These are phyloP conservation scores for Sphenopsis melanotis DNA, from an alignment of 2,797 vertebrate species.

Conservation along the genomic window DNA sequence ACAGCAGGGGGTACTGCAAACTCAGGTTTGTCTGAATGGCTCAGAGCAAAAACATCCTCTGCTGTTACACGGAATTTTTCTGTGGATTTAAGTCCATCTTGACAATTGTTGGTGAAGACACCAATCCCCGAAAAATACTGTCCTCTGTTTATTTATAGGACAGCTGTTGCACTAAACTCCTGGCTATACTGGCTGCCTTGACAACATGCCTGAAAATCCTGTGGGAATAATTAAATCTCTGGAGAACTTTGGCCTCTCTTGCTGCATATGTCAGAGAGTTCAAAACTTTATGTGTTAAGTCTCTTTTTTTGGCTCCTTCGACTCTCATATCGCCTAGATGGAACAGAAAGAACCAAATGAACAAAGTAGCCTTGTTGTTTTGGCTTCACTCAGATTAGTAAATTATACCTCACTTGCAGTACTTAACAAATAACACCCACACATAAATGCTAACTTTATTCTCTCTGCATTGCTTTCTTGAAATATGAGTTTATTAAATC, in stretches of 20 bases:
- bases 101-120: neutral
- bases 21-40: neutral
- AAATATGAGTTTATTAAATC: conserved; percentile 6
- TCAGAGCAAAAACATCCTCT: neutral
- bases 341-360: conserved; percentile 2
- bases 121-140: neutral
- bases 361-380: neutral
- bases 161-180: neutral
- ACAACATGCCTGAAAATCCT: neutral
- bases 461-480: neutral
- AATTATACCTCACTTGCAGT: neutral
- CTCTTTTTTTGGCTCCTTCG: neutral
- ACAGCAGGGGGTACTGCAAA: conserved; percentile 18
- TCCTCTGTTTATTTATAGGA: neutral
- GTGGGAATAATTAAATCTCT: neutral
- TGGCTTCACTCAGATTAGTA: neutral
- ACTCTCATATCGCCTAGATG: neutral
- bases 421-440: neutral
- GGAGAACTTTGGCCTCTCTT: neutral
- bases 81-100: neutral
- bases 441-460: neutral
- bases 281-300: neutral
- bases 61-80: neutral
- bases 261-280: neutral
- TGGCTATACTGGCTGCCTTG: neutral